Conservation (phyloP, 2,888 invertebrate species). For the Scaptomyza flava region DNA sequence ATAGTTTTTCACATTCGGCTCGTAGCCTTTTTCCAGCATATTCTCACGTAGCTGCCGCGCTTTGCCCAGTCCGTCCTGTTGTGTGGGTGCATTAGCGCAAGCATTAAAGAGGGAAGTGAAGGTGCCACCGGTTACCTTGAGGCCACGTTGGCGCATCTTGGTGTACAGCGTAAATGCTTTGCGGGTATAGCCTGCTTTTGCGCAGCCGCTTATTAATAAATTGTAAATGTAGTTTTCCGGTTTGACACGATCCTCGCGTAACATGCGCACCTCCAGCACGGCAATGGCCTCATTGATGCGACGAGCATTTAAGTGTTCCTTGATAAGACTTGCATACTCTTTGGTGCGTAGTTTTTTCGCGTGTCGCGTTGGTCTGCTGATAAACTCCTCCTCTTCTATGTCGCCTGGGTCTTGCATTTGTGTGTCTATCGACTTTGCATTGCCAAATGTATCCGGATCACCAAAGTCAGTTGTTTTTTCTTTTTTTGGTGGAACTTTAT, state of each 20-base stretch:
- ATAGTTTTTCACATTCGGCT: constrained; percentile 91
- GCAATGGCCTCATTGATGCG: constrained; percentile 91
- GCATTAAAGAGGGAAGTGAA: constrained; percentile 95
- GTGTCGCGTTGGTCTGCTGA: constrained; percentile 85
- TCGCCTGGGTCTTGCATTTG: constrained; percentile 85
- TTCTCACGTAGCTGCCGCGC: constrained; percentile 88
- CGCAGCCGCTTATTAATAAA: constrained; percentile 93
- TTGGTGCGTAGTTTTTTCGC: constrained; percentile 86
- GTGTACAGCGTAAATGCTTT: constrained; percentile 94
- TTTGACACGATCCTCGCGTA: constrained; percentile 90
- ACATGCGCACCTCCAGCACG: constrained; percentile 91
- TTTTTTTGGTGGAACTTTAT: constrained; percentile 8
- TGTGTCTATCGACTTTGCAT: constrained; percentile 30
- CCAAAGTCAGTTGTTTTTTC: constrained; percentile 28
- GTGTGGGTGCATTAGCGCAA: constrained; percentile 92
- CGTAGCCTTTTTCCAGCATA: constrained; percentile 89
- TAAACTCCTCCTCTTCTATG: constrained; percentile 86
- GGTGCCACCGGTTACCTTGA: constrained; percentile 89
- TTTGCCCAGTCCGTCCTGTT: constrained; percentile 88
- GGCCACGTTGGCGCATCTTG: constrained; percentile 91
- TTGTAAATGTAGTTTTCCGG: constrained; percentile 93
- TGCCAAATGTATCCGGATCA: constrained; percentile 78
- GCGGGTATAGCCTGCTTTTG: constrained; percentile 92
- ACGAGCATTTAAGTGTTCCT: constrained; percentile 87
- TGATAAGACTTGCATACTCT: constrained; percentile 90